A percentile compares a stretch with the other conserved stretches of the same genome.
Evolutionary conservation across 2,888 invertebrate species (phyloP).

Genomic region (Hoplodrina blanda): DNA sequence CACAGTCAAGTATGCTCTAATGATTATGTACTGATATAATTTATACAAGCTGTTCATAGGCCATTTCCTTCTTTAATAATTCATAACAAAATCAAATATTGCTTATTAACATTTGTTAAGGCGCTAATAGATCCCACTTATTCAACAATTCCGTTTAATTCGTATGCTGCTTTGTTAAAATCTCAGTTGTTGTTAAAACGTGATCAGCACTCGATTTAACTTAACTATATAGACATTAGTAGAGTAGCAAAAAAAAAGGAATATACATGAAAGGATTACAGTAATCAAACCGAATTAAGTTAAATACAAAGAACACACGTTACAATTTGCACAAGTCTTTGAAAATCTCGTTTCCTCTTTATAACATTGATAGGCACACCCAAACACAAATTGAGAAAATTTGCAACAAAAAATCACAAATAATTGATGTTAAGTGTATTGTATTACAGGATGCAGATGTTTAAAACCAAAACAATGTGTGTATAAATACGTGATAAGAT

Average conservation of each 20-base stretch:
- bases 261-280: conserved; percentile 4
- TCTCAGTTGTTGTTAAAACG: neutral
- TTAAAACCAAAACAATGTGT: conserved; percentile 73
- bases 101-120: conserved; percentile 3
- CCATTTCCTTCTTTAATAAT: conserved; percentile 18
- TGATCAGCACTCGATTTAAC: neutral
- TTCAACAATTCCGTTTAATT: conserved; percentile 13
- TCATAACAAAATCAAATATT: conserved; percentile 1
- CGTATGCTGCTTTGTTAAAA: neutral
- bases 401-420: conserved; percentile 63
- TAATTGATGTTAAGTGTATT: conserved; percentile 69
- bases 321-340: conserved; percentile 36
- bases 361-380: conserved; percentile 66
- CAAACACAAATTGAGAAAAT: conserved; percentile 68
- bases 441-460: conserved; percentile 72
- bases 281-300: neutral
- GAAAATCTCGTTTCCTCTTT: conserved; percentile 63
- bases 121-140: conserved; percentile 7
- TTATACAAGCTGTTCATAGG: too few relatives aligned
- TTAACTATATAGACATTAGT: neutral
- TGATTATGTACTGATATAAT: too few relatives aligned
- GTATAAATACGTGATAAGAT: conserved; percentile 77
- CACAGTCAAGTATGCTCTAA: too few relatives aligned
- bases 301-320: conserved; percentile 23
- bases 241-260: neutral